phyloP scores from a whole-genome alignment of 2,797 vertebrate genomes.

The Salmo trutta region DNA sequence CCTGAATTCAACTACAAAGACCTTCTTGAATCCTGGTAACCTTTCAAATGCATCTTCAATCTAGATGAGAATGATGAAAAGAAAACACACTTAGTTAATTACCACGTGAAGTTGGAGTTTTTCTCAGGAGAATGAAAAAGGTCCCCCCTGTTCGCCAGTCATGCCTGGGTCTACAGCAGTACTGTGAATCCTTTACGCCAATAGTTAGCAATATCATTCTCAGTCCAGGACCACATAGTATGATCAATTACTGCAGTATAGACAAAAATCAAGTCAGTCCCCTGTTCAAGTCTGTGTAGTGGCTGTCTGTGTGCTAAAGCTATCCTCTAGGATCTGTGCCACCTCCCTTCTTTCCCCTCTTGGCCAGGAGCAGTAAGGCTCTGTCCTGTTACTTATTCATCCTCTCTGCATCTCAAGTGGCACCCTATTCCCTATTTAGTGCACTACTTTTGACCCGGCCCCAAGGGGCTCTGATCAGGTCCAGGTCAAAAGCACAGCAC shows the following conservation, averaged over 20 bases:
- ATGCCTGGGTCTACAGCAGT: not conserved
- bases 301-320: slow-evolving; percentile 5
- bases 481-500: not conserved
- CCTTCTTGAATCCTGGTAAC: slow-evolving; percentile 86
- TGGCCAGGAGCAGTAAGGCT: not conserved
- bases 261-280: not conserved
- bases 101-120: not conserved
- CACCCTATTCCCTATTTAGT: not conserved
- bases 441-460: not conserved
- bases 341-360: not conserved
- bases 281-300: not conserved
- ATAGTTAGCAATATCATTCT: not conserved
- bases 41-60: slow-evolving; percentile 82
- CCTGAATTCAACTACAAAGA: slow-evolving; percentile 87
- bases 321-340: slow-evolving; percentile 4
- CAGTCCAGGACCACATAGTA: not conserved
- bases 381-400: slow-evolving; percentile 37
- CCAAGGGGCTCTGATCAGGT: not conserved
- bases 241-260: not conserved
- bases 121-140: not conserved
- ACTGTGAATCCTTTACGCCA: not conserved
- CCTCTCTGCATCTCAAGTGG: not conserved
- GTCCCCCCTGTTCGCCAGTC: not conserved
- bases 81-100: not conserved
- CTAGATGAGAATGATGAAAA: slow-evolving; percentile 57